phyloP scores from a whole-genome alignment of 2,797 vertebrate species.

The Steatocranus sp. region DNA sequence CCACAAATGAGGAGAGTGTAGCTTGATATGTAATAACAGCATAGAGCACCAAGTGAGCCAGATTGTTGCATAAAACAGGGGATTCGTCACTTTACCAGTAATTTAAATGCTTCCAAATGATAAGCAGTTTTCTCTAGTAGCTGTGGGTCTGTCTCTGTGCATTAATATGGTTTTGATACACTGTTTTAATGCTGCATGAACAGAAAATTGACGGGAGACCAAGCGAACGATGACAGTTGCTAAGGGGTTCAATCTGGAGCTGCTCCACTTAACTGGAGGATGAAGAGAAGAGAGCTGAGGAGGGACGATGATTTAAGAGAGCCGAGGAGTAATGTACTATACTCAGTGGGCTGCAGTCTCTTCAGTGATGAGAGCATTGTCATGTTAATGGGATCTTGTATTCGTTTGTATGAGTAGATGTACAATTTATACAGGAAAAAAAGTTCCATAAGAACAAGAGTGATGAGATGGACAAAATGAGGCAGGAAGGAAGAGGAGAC shows the following conservation, averaged over 20 bases:
- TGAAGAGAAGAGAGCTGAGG: constrained; percentile 45
- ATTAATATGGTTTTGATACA: constrained; percentile 37
- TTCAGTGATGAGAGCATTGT: constrained; percentile 17
- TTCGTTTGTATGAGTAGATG: background rate
- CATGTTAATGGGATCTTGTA: constrained; percentile 20
- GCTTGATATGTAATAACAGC: background rate
- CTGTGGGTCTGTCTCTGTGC: background rate
- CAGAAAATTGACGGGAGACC: constrained; percentile 34
- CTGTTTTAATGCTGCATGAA: constrained; percentile 38
- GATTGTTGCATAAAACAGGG: background rate
- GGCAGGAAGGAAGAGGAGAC: background rate
- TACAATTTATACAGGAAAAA: background rate
- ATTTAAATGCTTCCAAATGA: constrained; percentile 16
- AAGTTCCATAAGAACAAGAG: background rate
- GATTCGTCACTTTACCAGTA: constrained; percentile 11
- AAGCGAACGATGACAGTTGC: constrained; percentile 37
- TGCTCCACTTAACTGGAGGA: constrained; percentile 59
- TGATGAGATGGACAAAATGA: background rate
- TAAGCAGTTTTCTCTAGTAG: background rate
- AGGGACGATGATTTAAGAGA: constrained; percentile 51
- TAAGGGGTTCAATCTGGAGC: constrained; percentile 54
- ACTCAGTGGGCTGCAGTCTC: constrained; percentile 17
- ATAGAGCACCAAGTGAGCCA: background rate
- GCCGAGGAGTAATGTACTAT: constrained; percentile 22
- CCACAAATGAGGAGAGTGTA: background rate